phyloP scores from a whole-genome alignment of 2,888 invertebrate genomes.

The Chesias legatella region DNA sequence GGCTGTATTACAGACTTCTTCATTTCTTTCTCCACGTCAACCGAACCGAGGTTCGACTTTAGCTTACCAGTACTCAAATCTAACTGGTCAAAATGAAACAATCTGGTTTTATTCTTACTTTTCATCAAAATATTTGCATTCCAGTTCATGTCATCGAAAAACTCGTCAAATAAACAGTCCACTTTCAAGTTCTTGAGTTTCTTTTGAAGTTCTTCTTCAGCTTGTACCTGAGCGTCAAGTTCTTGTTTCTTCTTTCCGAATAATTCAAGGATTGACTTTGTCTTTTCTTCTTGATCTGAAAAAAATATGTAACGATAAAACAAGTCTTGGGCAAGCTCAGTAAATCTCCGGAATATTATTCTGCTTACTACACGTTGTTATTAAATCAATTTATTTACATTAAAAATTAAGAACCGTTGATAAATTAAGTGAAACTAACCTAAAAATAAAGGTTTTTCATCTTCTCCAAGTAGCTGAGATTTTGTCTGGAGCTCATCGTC shows the following conservation, averaged over 20 bases:
- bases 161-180: slow-evolving; percentile 56
- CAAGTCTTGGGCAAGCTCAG: too few relatives aligned
- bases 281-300: slow-evolving; percentile 58
- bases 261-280: slow-evolving; percentile 49
- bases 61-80: slow-evolving; percentile 63
- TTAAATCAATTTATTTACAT: too few relatives aligned
- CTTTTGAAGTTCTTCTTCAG: slow-evolving; percentile 51
- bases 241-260: slow-evolving; percentile 61
- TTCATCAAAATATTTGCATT: slow-evolving; percentile 47
- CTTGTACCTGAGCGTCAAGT: slow-evolving; percentile 44
- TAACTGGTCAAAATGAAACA: slow-evolving; percentile 64
- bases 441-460: slow-evolving; percentile 57
- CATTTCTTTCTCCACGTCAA: slow-evolving; percentile 80
- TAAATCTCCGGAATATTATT: too few relatives aligned
- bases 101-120: slow-evolving; percentile 44
- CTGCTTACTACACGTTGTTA: too few relatives aligned
- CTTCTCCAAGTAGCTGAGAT: slow-evolving; percentile 49
- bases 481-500: slow-evolving; percentile 62
- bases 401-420: not conserved
- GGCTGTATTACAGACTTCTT: slow-evolving; percentile 82
- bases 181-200: slow-evolving; percentile 59
- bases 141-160: slow-evolving; percentile 70
- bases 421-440: slow-evolving; percentile 49
- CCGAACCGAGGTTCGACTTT: slow-evolving; percentile 59
- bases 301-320: slow-evolving; percentile 7